phyloP scores from a whole-genome alignment of 2,797 vertebrate genomes.

The Sardinella longiceps region DNA sequence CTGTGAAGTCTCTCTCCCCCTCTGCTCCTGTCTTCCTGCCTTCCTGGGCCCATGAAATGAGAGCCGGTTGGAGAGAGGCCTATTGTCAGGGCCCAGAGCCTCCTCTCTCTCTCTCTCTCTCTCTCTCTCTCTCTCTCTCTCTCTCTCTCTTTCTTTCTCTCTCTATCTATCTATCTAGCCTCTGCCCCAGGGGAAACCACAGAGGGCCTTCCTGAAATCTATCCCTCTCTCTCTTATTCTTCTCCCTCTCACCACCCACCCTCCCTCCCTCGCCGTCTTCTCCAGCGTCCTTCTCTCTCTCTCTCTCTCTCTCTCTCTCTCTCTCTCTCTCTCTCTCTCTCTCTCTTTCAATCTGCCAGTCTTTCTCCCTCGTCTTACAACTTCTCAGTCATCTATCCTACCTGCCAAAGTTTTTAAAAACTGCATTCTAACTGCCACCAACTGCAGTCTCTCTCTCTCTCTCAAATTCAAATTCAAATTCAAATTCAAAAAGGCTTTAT shows the following conservation, averaged over 20 bases:
- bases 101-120: background rate
- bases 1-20: background rate
- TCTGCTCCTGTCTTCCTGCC: background rate
- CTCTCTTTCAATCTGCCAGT: background rate
- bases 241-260: background rate
- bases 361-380: background rate
- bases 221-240: background rate
- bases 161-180: background rate
- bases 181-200: background rate
- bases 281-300: too few species aligned
- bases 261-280: background rate
- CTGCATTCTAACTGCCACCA: too few species aligned
- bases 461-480: too few species aligned
- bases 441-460: background rate
- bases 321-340: background rate
- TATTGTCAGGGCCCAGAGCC: background rate
- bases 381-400: background rate
- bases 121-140: background rate
- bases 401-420: background rate
- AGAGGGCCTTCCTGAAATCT: constrained; percentile 15
- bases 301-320: background rate
- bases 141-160: background rate
- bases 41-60: background rate
- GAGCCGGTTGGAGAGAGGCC: background rate
- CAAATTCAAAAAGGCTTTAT: too few species aligned